These are phyloP conservation scores for Halisarca cf. caerulea DNA, from an alignment of 37 sponge, comb jelly and placozoan species.

Conservation along the genomic window DNA sequence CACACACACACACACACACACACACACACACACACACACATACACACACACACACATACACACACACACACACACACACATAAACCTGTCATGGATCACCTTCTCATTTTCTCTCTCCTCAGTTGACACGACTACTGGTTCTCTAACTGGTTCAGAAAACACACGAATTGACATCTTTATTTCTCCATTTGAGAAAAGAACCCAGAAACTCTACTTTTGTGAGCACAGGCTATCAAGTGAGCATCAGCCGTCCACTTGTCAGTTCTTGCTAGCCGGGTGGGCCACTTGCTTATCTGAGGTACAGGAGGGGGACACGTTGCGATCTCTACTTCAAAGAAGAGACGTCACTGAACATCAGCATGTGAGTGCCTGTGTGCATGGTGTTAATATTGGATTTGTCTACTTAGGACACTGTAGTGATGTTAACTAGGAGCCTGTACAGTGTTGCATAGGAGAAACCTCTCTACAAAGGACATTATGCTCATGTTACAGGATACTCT, in stretches of 20 bases:
- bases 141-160: not conserved
- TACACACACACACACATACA: constrained; percentile 1
- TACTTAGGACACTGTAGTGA: too few relatives aligned
- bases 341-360: not conserved
- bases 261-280: not conserved
- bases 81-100: too few relatives aligned
- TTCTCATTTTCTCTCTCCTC: too few relatives aligned
- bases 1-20: not conserved
- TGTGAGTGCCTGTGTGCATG: not conserved
- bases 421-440: too few relatives aligned
- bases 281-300: not conserved
- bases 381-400: too few relatives aligned
- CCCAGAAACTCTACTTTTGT: not conserved
- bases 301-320: not conserved
- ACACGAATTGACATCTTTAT: not conserved
- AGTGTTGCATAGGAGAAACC: too few relatives aligned
- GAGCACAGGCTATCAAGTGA: not conserved
- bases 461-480: too few relatives aligned
- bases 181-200: not conserved
- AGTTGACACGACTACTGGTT: not conserved
- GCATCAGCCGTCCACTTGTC: not conserved
- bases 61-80: not conserved
- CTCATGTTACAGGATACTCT: too few relatives aligned
- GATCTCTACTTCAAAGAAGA: not conserved
- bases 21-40: not conserved